These are phyloP conservation scores for Ericerus pela DNA, from an alignment of 1,140 invertebrate species.

Conservation along the genomic window DNA sequence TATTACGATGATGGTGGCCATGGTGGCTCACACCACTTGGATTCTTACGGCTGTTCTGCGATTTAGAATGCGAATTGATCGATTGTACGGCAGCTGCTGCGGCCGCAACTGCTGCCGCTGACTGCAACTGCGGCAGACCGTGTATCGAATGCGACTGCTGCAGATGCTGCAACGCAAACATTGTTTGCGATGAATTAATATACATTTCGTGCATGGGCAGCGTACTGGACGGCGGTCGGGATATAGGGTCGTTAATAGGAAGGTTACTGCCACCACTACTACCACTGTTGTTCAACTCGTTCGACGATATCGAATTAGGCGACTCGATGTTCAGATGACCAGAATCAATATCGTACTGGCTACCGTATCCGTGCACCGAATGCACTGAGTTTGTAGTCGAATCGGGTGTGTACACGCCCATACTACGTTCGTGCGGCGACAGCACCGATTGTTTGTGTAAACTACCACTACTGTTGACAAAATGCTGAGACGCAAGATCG, in stretches of 20 bases:
- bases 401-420: constrained; percentile 70
- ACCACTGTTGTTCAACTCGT: constrained; percentile 40
- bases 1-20: constrained; percentile 32
- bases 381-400: constrained; percentile 72
- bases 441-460: constrained; percentile 23
- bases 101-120: constrained; percentile 38
- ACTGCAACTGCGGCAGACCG: constrained; percentile 31
- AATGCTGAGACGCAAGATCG: neutral
- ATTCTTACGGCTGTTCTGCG: constrained; percentile 20
- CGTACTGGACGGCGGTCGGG: constrained; percentile 31
- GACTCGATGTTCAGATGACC: constrained; percentile 69
- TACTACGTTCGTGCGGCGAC: constrained; percentile 46
- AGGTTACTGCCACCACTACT: too few relatives aligned
- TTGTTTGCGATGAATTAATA: constrained; percentile 1
- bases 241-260: constrained; percentile 28
- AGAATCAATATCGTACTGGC: constrained; percentile 65
- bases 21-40: constrained; percentile 31
- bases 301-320: constrained; percentile 66
- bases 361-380: constrained; percentile 54
- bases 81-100: constrained; percentile 36
- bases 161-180: constrained; percentile 21
- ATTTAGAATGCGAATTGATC: constrained; percentile 31
- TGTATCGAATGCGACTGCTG: constrained; percentile 33
- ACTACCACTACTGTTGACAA: neutral
- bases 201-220: constrained; percentile 29